Evolutionary conservation across 1,140 invertebrate genomes (phyloP), one percentile per base, ranked within the genome.

Genomic region (Eufriesea mexicana): DNA sequence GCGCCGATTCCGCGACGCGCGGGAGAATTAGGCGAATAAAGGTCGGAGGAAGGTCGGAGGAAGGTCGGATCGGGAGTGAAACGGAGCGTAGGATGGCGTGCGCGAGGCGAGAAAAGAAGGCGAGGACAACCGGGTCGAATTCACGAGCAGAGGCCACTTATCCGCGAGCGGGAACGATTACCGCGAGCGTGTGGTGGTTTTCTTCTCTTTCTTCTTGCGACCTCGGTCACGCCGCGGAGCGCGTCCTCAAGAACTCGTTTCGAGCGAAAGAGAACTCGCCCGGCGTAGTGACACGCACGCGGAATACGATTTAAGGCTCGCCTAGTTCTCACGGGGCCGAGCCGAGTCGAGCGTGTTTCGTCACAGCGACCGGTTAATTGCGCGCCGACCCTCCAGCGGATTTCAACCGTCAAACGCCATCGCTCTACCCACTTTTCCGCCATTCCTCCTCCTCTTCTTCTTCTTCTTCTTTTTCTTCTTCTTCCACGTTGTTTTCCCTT

Each of bases 221-320:
- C 68, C 81, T 83, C 81, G 77, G 86, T 88, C 85, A 78, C 86
- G 85, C 75, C 62, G 42, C 59, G 23, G 1, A 75, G 54, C 79
- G 74, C 82, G 81, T 86, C 82, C 85, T 72, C 81, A 66, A 80
- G 81, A 87, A 87, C 81, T 79, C 85, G 86, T 88, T 88, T 71
- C 64, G 47, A 88, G 79, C 64, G 86, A 88, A 84, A 87, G 82
- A 88, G 86, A 88, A 87, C 77, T 87, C 62, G 86, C 78, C 79
- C 42, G 51, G 35, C 9, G 54, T 77, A 73, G 57, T 61, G 77
- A 84, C 78, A 81, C 70, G n/a, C 51, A 23, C 73, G 35, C 12
- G 70, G 49, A 77, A 83, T 75, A 87, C 81, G 73, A 28, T 72
- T 86, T 55, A 18, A 87, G 72, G 62, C 68, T 78, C 80, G 82